Evolutionary conservation across 2,113 vertebrate genomes (phyloP), one percentile per base, ranked within the genome.

Genomic region (Helogale parvula): DNA sequence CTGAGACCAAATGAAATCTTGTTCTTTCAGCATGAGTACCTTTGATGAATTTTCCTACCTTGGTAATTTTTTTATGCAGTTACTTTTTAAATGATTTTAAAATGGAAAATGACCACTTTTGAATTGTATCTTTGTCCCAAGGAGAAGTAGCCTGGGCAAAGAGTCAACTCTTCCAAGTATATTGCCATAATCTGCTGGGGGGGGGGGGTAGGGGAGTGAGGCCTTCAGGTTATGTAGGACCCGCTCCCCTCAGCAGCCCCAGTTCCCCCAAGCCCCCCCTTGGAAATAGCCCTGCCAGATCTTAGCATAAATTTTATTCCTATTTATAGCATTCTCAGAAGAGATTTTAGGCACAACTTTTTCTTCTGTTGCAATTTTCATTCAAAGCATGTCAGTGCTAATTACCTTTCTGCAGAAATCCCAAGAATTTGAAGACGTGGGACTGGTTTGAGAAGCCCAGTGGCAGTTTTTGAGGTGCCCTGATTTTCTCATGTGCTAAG

Each of bases 391-490:
- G 5, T 81, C 96, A 79, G 1, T 96, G 85, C 94, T 92, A 38
- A 27, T 93, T 85, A 80, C n/a, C 71, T 86, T 72, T 96, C 31
- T 95, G 16, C 84, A 27, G 89, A 93, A 98, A 54, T 80, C 57
- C 25, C 66, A 81, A 38, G 66, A 14, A 66, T 91, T 88, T 74
- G 45, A 90, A 90, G 33, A 81, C 33, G 17, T 50, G 45, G 63
- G 35, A 3, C 15, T 52, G 50, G 17, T 95, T 94, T 66, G 23
- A 77, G 88, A 90, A 52, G 16, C 52, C 97, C 89, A 63, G 0
- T 79, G 25, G 68, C 14, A 25, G 5, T 91, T 88, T 52, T 65
- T 81, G 90, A 96, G 77, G 1, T 6, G 31, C 86, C 45, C 45
- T 88, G 50, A 3, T 90, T 47, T 96, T 95, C 68, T 95, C 89